Base-by-base conservation (phyloP, 2,113 vertebrate genomes). In the Lophura nycthemera region DNA sequence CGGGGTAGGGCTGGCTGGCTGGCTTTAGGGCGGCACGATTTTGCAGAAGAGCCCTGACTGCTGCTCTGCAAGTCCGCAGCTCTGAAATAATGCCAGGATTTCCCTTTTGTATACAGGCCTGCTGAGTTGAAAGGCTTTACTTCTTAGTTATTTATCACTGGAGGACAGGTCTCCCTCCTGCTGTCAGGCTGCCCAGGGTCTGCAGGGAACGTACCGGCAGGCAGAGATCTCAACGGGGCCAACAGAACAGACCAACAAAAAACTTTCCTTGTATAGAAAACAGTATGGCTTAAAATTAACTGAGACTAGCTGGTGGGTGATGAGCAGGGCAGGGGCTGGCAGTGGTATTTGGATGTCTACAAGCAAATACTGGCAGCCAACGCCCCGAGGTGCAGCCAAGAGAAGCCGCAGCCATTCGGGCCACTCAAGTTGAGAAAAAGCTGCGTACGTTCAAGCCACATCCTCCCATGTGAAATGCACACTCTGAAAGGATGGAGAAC, bases 281-380 rank as follows among this genome's bases (percentile, higher is more conserved):
- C 47, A 74, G 69, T 96, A 96, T 92, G 95, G 94, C 96, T 96
- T 96, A 67, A 93, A 93, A 93, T 87, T 73, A 94, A 94, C 74
- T 2, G 2, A 70, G 67, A 85, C 81, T 63, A 72, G 89, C 91
- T 88, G 91, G 92, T 87, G 75, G 71, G 36, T 20, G 75, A 81
- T 32, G 45, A 92, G 69, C 83, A 54, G 71, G 64, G 65, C 67
- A 83, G n/a, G 57, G 76, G 89, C 57, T 69, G 73, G 75, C 83
- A 52, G 4, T 4, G 13, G 25, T 38, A 34, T 54, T 47, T 63
- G 69, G 73, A 83, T 75, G 69, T 56, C 91, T 64, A 74, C 0
- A 1, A 80, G 76, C 65, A 77, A 72, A 83, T 40, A 56, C 47
- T 61, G 63, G 88, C 70, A 94, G 90, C 50, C 66, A 81, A 45